Conservation (phyloP, 2,888 invertebrate species). For the Galeopsomyia nigrocyanea region DNA sequence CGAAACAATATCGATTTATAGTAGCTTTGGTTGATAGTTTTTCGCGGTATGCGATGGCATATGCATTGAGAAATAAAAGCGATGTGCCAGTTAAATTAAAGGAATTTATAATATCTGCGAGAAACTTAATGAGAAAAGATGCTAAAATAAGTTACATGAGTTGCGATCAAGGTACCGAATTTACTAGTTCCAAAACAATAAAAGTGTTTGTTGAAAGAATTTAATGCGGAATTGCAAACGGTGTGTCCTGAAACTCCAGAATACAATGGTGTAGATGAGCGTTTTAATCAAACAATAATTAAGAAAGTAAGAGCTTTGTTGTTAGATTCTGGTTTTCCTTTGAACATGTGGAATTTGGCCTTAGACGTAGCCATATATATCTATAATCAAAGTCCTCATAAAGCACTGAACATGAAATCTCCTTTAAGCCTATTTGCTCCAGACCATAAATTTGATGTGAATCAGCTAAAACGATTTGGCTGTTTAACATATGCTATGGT, state of each 20-base stretch:
- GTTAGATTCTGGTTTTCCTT: slow-evolving; percentile 45
- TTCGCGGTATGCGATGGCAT: no score
- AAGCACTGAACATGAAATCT: slow-evolving; percentile 32
- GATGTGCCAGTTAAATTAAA: background rate
- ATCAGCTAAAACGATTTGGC: slow-evolving; percentile 43
- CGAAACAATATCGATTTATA: no score
- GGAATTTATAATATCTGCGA: background rate
- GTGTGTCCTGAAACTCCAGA: slow-evolving; percentile 30
- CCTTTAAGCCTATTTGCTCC: slow-evolving; percentile 39
- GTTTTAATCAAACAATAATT: slow-evolving; percentile 47
- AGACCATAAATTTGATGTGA: slow-evolving; percentile 27
- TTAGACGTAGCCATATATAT: slow-evolving; percentile 47
- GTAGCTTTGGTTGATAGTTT: no score
- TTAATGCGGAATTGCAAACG: slow-evolving; percentile 10
- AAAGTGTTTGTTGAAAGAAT: slow-evolving; percentile 37
- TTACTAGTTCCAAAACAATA: slow-evolving; percentile 42
- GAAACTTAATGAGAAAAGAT: slow-evolving; percentile 19
- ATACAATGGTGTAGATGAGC: slow-evolving; percentile 45
- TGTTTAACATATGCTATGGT: slow-evolving; percentile 45
- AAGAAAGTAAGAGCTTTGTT: slow-evolving; percentile 39
- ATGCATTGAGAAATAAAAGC: slow-evolving; percentile 1
- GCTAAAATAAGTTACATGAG: slow-evolving; percentile 44
- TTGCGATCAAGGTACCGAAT: slow-evolving; percentile 49
- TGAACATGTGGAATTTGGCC: slow-evolving; percentile 50
- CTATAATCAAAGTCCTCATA: slow-evolving; percentile 51